Conservation (phyloP, 2,797 vertebrate genomes). For the Ctenochaetus hawaiiensis region DNA sequence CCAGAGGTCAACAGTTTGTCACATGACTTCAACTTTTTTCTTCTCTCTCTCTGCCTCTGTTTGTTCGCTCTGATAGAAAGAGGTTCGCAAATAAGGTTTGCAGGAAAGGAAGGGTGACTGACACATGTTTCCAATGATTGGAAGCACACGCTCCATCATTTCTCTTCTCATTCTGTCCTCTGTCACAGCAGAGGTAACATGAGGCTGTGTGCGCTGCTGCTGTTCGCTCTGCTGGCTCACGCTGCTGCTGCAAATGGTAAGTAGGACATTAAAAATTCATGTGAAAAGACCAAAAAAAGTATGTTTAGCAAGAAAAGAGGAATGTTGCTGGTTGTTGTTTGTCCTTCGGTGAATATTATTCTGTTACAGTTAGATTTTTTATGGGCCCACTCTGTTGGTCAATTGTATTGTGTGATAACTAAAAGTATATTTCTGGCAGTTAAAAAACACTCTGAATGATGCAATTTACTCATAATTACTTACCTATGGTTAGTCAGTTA, state of each 20-base stretch:
- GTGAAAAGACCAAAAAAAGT: background rate
- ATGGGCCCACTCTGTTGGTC: too few species aligned
- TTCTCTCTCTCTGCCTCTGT: constrained; percentile 30
- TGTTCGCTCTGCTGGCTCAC: constrained; percentile 66
- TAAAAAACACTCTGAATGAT: too few species aligned
- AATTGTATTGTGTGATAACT: too few species aligned
- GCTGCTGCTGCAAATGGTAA: constrained; percentile 76
- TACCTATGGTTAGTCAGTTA: too few species aligned
- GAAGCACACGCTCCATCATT: constrained; percentile 55
- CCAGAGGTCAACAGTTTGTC: constrained; percentile 17
- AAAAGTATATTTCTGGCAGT: too few species aligned
- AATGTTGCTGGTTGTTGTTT: background rate
- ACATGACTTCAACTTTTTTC: constrained; percentile 14
- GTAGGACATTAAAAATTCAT: constrained; percentile 30
- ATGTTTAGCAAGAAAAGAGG: background rate
- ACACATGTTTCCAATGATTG: constrained; percentile 78
- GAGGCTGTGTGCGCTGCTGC: constrained; percentile 66
- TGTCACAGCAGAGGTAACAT: constrained; percentile 68
- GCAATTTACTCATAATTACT: too few species aligned
- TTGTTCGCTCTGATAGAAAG: constrained; percentile 45
- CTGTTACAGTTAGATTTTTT: too few species aligned
- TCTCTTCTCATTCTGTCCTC: constrained; percentile 52
- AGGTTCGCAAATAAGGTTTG: constrained; percentile 69
- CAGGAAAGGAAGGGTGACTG: constrained; percentile 74
- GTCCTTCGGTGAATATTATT: too few species aligned